Evolutionary conservation across 1,140 invertebrate species (phyloP).

Genomic region (Hycleus cichorii): DNA sequence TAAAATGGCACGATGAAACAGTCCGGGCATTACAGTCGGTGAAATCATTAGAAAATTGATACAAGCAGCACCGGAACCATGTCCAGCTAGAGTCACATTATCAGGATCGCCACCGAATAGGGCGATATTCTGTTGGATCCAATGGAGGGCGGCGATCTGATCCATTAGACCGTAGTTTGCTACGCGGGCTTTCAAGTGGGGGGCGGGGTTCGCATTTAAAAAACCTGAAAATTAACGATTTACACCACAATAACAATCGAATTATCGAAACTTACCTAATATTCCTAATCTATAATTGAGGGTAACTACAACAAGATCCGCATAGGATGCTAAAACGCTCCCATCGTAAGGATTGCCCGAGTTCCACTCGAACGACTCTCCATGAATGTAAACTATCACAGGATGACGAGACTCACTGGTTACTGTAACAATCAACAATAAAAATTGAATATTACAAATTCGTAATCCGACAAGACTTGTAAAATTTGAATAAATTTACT

Average conservation of each 20-base stretch:
- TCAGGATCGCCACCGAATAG: constrained; percentile 83
- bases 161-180: constrained; percentile 93
- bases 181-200: constrained; percentile 67
- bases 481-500: too few species aligned
- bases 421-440: constrained; percentile 39
- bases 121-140: constrained; percentile 87
- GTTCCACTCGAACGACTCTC: constrained; percentile 91
- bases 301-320: constrained; percentile 88
- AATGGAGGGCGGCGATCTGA: constrained; percentile 83
- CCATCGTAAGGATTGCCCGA: constrained; percentile 94
- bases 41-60: constrained; percentile 94
- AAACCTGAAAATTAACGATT: constrained; percentile 51
- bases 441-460: too few species aligned
- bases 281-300: constrained; percentile 95
- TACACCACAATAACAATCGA: neutral
- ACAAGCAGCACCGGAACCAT: constrained; percentile 89
- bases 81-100: constrained; percentile 85
- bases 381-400: constrained; percentile 89
- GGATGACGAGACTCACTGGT: constrained; percentile 61
- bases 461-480: too few species aligned
- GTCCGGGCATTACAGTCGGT: constrained; percentile 78
- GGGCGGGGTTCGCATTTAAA: constrained; percentile 76
- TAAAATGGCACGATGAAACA: constrained; percentile 86
- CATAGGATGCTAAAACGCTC: constrained; percentile 81
- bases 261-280: constrained; percentile 59